Conservation (phyloP, 2,888 invertebrate genomes). For the Stenodema calcarata region DNA sequence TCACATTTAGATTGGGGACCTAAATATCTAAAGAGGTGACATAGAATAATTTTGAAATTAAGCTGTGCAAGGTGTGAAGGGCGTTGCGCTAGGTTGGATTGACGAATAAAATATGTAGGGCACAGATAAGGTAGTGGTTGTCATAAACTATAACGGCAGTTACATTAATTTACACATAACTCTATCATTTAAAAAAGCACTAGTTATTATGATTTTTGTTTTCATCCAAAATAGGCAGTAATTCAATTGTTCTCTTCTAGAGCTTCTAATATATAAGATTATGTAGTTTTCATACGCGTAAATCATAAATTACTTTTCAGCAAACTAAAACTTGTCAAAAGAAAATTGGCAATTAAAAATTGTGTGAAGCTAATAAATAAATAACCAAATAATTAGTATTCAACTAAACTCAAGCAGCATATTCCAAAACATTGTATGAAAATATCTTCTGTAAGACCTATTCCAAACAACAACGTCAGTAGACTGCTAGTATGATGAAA, state of each 20-base stretch:
- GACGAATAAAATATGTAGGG: neutral
- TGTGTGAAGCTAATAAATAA: neutral
- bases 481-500: neutral
- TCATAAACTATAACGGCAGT: neutral
- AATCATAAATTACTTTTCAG: neutral
- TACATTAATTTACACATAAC: neutral
- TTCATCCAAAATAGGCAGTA: too few relatives aligned
- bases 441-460: neutral
- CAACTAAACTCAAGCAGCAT: neutral
- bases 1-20: neutral
- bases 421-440: neutral
- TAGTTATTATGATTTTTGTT: neutral
- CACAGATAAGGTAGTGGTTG: neutral
- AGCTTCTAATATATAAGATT: too few relatives aligned
- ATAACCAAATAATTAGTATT: neutral
- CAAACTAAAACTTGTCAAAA: neutral
- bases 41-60: conserved; percentile 3
- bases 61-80: conserved; percentile 32
- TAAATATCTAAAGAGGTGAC: conserved; percentile 3
- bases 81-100: conserved; percentile 7
- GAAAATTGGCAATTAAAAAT: neutral
- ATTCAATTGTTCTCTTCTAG: too few relatives aligned
- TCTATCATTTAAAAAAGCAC: neutral
- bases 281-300: neutral
- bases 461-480: neutral